Evolutionary conservation across 1,140 invertebrate genomes (phyloP), one percentile per base, ranked within the genome.

Genomic region (Drosophila watanabei): DNA sequence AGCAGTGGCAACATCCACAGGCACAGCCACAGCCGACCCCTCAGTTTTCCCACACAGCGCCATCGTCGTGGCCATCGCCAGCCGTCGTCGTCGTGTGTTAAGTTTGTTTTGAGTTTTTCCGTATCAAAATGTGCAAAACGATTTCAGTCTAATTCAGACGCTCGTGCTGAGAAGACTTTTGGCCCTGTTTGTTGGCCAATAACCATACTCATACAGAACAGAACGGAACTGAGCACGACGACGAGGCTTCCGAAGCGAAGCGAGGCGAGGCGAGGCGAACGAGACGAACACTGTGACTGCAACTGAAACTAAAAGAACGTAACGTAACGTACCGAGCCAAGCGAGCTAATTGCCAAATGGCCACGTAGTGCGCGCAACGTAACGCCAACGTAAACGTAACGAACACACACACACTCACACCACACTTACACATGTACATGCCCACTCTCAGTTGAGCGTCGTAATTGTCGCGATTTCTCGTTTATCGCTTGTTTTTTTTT

Each of bases 121-220:
- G 92, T 91, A 92, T 92, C 92, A 88, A 92, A 92, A 92, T 93
- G 91, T 92, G 92, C 92, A 92, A 93, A 93, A 93, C 92, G 86
- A 91, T 92, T 93, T 93, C 92, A 93, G 92, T 93, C 92, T 92
- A 92, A 93, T 92, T 93, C 92, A 93, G 92, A 93, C 92, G 82
- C 89, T 93, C 92, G 92, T 92, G 92, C 92, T 93, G 92, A 92
- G 90, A 93, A 93, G 92, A 93, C 91, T 93, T 93, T 92, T 83
- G 83, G 79, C 87, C 88, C 85, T 80, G 86, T 85, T 82, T 87
- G 72, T 58, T 75, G 72, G 71, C 80, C 79, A 73, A 83, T 54
- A 75, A 61, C 59, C 49, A 45, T 51, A 66, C 33, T 28, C 57
- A 60, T 41, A 66, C 49, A 72, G 32, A 79, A 76, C 49, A 24